These are phyloP conservation scores for Panthera tigris DNA, from an alignment of 2,113 vertebrate genomes.

Conservation along the genomic window DNA sequence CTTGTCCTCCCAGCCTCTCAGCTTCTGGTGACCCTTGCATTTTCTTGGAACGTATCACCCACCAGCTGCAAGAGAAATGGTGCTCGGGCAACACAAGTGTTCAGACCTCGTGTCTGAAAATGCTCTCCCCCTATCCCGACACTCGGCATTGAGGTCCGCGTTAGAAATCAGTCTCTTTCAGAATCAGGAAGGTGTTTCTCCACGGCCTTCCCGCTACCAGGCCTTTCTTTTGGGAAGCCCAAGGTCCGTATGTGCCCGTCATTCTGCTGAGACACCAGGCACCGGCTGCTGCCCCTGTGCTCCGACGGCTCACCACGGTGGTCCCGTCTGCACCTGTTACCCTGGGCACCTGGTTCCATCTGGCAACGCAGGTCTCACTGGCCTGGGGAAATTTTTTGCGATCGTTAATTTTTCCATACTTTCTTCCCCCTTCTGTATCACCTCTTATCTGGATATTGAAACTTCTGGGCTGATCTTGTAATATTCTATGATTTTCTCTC, in stretches of 20 bases:
- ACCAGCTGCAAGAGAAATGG: background rate
- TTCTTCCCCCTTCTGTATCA: background rate
- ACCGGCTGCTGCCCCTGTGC: too few species aligned
- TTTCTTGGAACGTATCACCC: background rate
- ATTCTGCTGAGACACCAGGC: background rate
- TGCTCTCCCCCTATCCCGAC: background rate
- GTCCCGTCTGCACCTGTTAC: too few species aligned
- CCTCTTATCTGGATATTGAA: background rate
- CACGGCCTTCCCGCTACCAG: rapidly evolving
- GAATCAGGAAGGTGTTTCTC: background rate
- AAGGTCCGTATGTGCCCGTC: rapidly evolving
- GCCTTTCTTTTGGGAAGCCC: background rate
- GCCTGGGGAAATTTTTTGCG: background rate
- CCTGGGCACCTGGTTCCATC: background rate
- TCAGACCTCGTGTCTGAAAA: background rate
- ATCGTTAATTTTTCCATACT: background rate
- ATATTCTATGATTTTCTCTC: background rate
- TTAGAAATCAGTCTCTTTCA: background rate
- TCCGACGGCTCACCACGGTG: too few species aligned
- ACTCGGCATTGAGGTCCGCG: too few species aligned
- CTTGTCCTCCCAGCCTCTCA: too few species aligned
- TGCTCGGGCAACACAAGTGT: background rate
- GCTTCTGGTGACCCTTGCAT: background rate
- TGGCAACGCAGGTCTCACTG: background rate
- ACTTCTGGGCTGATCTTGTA: background rate